These are phyloP conservation scores for Meleagris gallopavo DNA, from an alignment of 2,113 vertebrate genomes.

Conservation along the genomic window DNA sequence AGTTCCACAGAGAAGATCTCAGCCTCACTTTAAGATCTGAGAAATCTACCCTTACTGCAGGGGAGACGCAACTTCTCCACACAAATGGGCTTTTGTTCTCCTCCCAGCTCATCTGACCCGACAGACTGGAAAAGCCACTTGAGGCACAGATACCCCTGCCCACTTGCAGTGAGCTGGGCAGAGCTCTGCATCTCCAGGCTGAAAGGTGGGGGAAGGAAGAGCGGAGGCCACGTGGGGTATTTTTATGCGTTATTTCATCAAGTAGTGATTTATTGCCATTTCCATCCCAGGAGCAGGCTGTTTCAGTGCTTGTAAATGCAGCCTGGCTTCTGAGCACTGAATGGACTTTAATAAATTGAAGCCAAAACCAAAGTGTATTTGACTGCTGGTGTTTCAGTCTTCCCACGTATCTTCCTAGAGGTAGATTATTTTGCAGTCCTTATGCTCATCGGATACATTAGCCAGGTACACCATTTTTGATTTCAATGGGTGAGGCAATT, in stretches of 20 bases:
- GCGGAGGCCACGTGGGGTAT: not conserved
- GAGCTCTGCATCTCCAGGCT: not conserved
- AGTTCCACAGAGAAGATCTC: not conserved
- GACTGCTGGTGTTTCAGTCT: not conserved
- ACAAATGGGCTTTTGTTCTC: slow-evolving; percentile 13
- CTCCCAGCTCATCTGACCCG: not conserved
- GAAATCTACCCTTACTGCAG: not conserved
- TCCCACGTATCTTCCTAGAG: not conserved
- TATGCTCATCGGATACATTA: not conserved
- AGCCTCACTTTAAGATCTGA: not conserved
- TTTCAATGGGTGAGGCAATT: not conserved
- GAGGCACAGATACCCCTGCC: not conserved
- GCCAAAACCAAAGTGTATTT: not conserved
- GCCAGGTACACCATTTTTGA: not conserved
- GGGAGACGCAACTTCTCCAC: not conserved
- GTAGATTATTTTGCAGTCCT: not conserved
- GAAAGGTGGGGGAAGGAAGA: not conserved
- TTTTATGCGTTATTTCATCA: not conserved
- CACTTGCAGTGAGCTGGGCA: not conserved
- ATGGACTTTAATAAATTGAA: not conserved
- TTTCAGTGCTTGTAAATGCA: not conserved
- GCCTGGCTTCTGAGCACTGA: not conserved
- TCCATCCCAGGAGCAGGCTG: not conserved
- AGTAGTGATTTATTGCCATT: not conserved
- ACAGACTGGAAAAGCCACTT: slow-evolving; percentile 16